A percentile compares a stretch with the other conserved stretches of the same genome.
phyloP scores from a whole-genome alignment of 1,140 invertebrate species.

The Xylocopa sonorina region DNA sequence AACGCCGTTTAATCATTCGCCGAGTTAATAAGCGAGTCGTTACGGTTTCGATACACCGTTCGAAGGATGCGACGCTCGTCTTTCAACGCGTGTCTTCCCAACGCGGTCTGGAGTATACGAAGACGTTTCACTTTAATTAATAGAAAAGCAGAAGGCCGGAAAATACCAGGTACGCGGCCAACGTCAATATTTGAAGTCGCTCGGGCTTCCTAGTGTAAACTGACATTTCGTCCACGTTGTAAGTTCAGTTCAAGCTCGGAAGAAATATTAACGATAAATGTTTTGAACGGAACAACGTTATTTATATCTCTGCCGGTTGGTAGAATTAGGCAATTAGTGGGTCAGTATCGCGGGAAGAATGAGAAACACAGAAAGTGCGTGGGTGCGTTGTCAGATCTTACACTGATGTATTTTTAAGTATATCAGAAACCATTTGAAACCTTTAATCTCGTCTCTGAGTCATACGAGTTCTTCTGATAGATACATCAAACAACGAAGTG shows the following conservation, averaged over 20 bases:
- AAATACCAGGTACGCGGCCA: slow-evolving; percentile 24
- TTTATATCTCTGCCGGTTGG: background rate
- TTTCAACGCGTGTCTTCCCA: background rate
- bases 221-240: slow-evolving; percentile 2
- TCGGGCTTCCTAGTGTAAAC: slow-evolving; percentile 8
- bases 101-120: background rate
- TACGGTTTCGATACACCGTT: background rate
- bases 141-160: slow-evolving; percentile 9
- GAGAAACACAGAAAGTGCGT: background rate
- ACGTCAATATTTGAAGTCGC: slow-evolving; percentile 27
- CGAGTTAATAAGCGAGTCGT: background rate
- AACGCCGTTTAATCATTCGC: background rate
- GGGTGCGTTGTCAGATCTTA: background rate
- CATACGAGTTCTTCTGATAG: too few species aligned
- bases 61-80: background rate
- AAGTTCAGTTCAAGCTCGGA: background rate
- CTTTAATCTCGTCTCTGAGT: too few species aligned
- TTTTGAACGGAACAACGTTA: background rate
- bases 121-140: slow-evolving; percentile 6
- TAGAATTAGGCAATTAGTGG: too few species aligned
- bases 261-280: background rate
- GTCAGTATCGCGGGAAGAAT: too few species aligned
- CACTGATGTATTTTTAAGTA: too few species aligned
- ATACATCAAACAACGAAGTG: too few species aligned
- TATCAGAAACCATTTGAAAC: too few species aligned